A percentile compares a stretch with the other conserved stretches of the same genome.
These are phyloP conservation scores for Leptopilina drosophilae DNA, from an alignment of 2,888 invertebrate genomes.

Conservation along the genomic window DNA sequence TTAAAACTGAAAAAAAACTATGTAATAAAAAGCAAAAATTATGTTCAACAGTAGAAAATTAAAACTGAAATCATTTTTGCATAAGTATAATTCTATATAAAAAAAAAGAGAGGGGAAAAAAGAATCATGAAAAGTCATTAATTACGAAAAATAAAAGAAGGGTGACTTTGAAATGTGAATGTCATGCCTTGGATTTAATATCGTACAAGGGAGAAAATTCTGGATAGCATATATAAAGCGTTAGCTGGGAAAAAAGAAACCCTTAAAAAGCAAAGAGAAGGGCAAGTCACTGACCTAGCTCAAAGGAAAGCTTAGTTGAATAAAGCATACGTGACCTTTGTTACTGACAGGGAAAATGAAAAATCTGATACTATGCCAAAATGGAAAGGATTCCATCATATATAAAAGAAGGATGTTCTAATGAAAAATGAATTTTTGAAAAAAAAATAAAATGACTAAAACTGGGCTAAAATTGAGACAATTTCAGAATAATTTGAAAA, in stretches of 20 bases:
- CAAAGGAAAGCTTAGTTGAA: constrained; percentile 35
- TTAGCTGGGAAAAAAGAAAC: constrained; percentile 18
- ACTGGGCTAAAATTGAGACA: too few species aligned
- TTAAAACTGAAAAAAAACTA: too few species aligned
- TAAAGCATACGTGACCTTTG: constrained; percentile 21
- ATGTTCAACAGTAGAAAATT: too few species aligned
- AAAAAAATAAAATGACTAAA: background rate
- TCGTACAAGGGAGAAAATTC: background rate
- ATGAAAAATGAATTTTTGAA: background rate
- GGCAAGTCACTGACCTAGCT: constrained; percentile 33
- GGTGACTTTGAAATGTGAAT: constrained; percentile 2
- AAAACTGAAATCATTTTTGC: too few species aligned
- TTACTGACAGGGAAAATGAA: constrained; percentile 17
- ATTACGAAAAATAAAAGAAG: background rate
- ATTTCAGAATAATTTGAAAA: too few species aligned
- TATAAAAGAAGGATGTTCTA: background rate
- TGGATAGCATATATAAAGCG: constrained; percentile 6
- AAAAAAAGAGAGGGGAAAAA: too few species aligned
- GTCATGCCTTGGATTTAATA: constrained; percentile 19
- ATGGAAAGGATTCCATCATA: constrained; percentile 6
- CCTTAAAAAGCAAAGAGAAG: constrained; percentile 30
- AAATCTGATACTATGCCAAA: background rate
- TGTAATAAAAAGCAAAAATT: too few species aligned
- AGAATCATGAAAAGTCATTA: background rate
- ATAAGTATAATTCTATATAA: too few species aligned